Base-by-base conservation (phyloP, 2,113 vertebrate species). In the Lagopus muta region DNA sequence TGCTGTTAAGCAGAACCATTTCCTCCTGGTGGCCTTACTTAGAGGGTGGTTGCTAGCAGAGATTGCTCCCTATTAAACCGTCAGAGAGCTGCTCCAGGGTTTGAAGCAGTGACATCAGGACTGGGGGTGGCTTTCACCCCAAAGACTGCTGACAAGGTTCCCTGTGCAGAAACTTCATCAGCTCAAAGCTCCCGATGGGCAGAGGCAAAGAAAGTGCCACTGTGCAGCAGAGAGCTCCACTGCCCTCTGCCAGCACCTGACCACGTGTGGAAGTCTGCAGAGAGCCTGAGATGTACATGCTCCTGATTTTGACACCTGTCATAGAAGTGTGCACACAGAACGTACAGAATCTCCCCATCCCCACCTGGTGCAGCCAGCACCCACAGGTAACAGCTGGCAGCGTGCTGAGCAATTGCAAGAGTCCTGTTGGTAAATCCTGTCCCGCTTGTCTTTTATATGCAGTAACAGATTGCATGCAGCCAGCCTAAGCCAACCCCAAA, bases 251-350 rank as follows among this genome's bases (percentile, higher is more conserved):
- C 61, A 0, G 45, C 30, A 38, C n/a, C 66, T 3, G 21, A 8
- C n/a, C 8, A 36, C 0, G 0, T 11, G 19, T 4, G 0, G 7
- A 2, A 57, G 3, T 5, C 52, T 3, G 1, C 0, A 3, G 32
- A 32, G 58, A 65, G 17, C 38, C 27, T 4, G 17, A 42, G 28
- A 17, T 0, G 6, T 21, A 16, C 32, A 0, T 9, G 3, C 1
- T n/a, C 67, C 78, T 27, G 75, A 7, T 30, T 36, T 3, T 2
- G 16, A 36, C 42, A 60, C 58, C n/a, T n/a, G n/a, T n/a, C 8
- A 45, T 4, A 32, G 19, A 32, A 28, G 15, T 0, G 0, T 7
- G 0, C 1, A n/a, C 16, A 3, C 0, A 2, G 2, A 57, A 67
- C 54, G 2, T 50, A 7, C 1, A 40, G 55, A 28, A 64, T 14